Evolutionary conservation across 2,797 vertebrate species (phyloP).

Genomic region (Synanceia verrucosa): DNA sequence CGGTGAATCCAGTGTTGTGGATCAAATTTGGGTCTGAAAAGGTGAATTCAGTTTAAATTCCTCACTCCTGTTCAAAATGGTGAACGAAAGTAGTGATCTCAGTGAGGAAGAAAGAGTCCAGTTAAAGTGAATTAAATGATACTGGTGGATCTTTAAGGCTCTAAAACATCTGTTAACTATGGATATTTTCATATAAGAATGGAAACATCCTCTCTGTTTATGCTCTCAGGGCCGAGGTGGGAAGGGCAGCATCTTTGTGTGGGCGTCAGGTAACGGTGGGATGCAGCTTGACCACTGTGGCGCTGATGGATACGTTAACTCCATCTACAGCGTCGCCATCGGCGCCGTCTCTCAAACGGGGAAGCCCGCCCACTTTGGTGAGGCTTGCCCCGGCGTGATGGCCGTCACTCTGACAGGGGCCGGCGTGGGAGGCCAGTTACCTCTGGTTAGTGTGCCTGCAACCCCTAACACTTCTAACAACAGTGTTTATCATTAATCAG

Average conservation of each 20-base stretch:
- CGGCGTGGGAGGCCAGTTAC: constrained; percentile 46
- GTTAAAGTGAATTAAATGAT: no score
- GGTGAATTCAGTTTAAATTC: no score
- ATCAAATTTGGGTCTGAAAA: no score
- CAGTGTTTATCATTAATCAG: constrained; percentile 64
- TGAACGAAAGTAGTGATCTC: no score
- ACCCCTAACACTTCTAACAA: constrained; percentile 54
- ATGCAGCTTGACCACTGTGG: constrained; percentile 71
- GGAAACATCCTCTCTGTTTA: constrained; percentile 34
- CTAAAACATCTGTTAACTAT: no score
- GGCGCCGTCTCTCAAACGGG: constrained; percentile 69
- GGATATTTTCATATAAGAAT: no score
- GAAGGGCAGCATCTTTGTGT: constrained; percentile 77
- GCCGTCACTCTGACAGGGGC: constrained; percentile 76
- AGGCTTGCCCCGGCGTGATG: constrained; percentile 75
- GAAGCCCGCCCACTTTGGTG: constrained; percentile 69
- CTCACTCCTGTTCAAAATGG: no score
- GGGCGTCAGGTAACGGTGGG: constrained; percentile 77
- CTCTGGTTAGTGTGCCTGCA: constrained; percentile 70
- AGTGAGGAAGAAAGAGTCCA: no score
- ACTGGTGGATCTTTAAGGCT: no score
- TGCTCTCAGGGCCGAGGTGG: constrained; percentile 68
- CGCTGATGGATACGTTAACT: constrained; percentile 76
- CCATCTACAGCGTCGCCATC: constrained; percentile 71
- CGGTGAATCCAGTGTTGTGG: no score